Base-by-base conservation (phyloP, 2,113 vertebrate species). In the Jacana jacana region DNA sequence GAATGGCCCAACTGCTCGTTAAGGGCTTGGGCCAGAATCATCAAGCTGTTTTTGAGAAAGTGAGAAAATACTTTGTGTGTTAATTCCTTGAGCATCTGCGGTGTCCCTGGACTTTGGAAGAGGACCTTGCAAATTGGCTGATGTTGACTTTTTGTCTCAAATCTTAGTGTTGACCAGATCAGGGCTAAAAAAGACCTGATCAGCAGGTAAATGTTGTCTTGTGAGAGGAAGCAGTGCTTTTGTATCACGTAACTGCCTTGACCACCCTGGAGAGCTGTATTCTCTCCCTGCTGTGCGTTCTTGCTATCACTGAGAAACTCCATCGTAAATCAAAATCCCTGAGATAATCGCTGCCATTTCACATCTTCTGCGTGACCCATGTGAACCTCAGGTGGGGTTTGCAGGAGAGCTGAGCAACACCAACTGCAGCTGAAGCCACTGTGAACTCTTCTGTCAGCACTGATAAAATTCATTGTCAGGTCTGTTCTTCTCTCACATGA, bases 71-170 rank as follows among this genome's bases (percentile, higher is more conserved):
- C 11, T 33, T 58, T 3, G 19, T 86, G 18, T 2, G 1, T 35
- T 86, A 63, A 42, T 60, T 86, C 35, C 46, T 69, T 25, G 37
- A 76, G 37, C 31, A 12, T 28, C 54, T 60, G 10, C 15, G 16
- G 19, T 71, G 82, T 64, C 69, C 52, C 31, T 94, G 83, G 79
- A 75, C 46, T 83, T 91, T 90, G 69, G 44, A 88, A 57, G 71
- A 86, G n/a, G n/a, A 46, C 39, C 42, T 93, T 78, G 60, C 22
- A 35, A 10, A 78, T 90, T 70, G 33, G 17, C 60, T 60, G 80
- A 35, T 58, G 13, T 17, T 90, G 57, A 57, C 61, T 83, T 93
- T 93, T 44, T 79, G n/a, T 65, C 44, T 85, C 65, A 65, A 9
- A 57, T 81, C 15, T 76, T 88, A 65, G 31, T 48, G 48, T 64